These are phyloP conservation scores for Melinopterus prodromus DNA, from an alignment of 2,888 invertebrate species.

Conservation along the genomic window DNA sequence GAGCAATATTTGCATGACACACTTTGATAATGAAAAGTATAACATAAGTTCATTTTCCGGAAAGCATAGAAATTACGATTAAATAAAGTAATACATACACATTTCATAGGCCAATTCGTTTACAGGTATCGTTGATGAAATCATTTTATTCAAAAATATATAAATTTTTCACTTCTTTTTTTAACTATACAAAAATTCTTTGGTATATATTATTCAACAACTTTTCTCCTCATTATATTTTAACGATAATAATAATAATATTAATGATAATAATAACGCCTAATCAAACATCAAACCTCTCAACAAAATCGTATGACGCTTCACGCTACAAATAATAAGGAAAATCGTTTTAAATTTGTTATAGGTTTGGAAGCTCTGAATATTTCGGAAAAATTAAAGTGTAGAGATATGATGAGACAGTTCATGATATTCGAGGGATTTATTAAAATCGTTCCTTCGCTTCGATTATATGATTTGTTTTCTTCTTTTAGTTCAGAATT, in stretches of 20 bases:
- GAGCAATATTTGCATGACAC: slow-evolving; percentile 19
- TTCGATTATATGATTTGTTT: slow-evolving; percentile 13
- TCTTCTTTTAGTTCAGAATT: slow-evolving; percentile 28
- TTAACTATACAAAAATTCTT: slow-evolving; percentile 60
- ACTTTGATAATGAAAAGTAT: slow-evolving; percentile 27
- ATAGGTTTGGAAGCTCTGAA: slow-evolving; percentile 38
- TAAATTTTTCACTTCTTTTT: slow-evolving; percentile 51
- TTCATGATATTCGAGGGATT: slow-evolving; percentile 23
- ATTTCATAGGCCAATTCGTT: slow-evolving; percentile 41
- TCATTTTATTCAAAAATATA: slow-evolving; percentile 51
- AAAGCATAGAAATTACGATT: slow-evolving; percentile 20
- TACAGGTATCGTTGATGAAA: slow-evolving; percentile 48
- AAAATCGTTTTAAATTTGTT: background rate
- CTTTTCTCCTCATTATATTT: slow-evolving; percentile 30
- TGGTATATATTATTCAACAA: slow-evolving; percentile 54
- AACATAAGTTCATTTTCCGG: background rate
- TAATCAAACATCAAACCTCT: slow-evolving; percentile 32
- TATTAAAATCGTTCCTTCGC: background rate
- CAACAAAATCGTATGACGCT: slow-evolving; percentile 25
- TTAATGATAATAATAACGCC: slow-evolving; percentile 29
- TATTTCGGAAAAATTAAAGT: slow-evolving; percentile 28
- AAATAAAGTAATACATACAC: slow-evolving; percentile 29
- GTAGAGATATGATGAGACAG: slow-evolving; percentile 15
- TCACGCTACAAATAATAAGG: background rate
- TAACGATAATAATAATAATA: background rate